phyloP scores from a whole-genome alignment of 2,797 vertebrate genomes.

The Chelidonichthys spinosus region DNA sequence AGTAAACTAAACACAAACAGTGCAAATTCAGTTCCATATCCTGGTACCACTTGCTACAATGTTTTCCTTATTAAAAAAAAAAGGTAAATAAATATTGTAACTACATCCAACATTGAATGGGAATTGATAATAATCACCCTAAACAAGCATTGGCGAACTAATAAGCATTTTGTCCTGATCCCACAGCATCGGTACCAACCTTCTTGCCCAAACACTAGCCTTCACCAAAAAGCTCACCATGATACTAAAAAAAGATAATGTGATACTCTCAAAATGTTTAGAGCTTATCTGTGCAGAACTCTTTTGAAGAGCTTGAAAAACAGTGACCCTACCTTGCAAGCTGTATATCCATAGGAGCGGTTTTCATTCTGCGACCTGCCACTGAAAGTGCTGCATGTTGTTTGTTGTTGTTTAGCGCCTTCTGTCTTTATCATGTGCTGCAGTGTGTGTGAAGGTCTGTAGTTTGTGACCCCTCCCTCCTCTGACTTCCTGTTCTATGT shows the following conservation, averaged over 20 bases:
- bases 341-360: conserved; percentile 24
- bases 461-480: conserved; percentile 79
- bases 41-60: not conserved
- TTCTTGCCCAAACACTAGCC: not conserved
- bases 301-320: not conserved
- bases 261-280: not conserved
- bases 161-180: not conserved
- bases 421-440: conserved; percentile 75
- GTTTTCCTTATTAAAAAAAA: not conserved
- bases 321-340: conserved; percentile 54
- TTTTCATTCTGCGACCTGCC: conserved; percentile 23
- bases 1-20: conserved; percentile 2
- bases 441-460: conserved; percentile 61
- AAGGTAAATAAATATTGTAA: not conserved
- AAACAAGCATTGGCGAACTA: conserved; percentile 6
- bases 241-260: not conserved
- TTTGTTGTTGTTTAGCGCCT: conserved; percentile 66
- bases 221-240: not conserved
- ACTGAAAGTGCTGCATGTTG: conserved; percentile 15
- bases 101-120: not conserved
- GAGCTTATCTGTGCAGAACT: not conserved
- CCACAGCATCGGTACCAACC: not conserved
- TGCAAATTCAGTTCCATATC: conserved; percentile 1
- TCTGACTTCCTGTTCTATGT: conserved; percentile 81
- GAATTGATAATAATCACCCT: not conserved